These are phyloP conservation scores for Dicerorhinus sumatrensis DNA, from an alignment of 2,113 vertebrate species.

Conservation along the genomic window DNA sequence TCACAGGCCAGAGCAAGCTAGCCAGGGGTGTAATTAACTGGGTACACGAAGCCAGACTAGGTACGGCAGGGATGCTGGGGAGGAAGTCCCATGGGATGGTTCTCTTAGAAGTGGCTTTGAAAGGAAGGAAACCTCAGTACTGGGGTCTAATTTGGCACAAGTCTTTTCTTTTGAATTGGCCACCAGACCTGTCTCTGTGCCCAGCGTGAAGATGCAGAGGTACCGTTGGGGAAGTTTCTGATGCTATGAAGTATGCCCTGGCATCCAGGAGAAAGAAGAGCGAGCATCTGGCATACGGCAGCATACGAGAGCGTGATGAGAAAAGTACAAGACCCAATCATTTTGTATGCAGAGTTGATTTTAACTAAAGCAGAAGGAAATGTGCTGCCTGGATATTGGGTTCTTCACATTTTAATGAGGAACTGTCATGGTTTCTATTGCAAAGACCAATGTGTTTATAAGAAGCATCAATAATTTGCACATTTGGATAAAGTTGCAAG, in stretches of 20 bases:
- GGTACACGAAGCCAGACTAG: background rate
- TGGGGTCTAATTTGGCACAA: conserved; percentile 57
- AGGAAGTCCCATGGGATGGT: background rate
- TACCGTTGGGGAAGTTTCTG: conserved; percentile 4
- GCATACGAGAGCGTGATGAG: background rate
- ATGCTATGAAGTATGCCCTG: background rate
- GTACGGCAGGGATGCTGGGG: background rate
- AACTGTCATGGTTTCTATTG: conserved; percentile 41
- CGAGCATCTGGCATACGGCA: conserved; percentile 48
- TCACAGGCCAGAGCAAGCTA: background rate
- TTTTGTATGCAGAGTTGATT: conserved; percentile 6
- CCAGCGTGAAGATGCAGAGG: background rate
- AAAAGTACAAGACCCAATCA: background rate
- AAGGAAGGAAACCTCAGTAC: background rate
- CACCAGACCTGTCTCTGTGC: background rate
- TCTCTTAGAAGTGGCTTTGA: conserved; percentile 39
- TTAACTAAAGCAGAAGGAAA: conserved; percentile 66
- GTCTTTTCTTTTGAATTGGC: conserved; percentile 63
- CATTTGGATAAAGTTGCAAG: background rate
- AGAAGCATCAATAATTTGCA: conserved; percentile 66
- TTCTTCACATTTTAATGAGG: conserved; percentile 70
- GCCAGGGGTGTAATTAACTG: conserved; percentile 37
- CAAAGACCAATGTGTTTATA: background rate
- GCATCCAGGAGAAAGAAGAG: conserved; percentile 60
- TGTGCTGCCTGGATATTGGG: background rate